A percentile compares a stretch with the other conserved stretches of the same genome.
Evolutionary conservation across 2,888 invertebrate genomes (phyloP).

Genomic region (Amphiduros pacificus): DNA sequence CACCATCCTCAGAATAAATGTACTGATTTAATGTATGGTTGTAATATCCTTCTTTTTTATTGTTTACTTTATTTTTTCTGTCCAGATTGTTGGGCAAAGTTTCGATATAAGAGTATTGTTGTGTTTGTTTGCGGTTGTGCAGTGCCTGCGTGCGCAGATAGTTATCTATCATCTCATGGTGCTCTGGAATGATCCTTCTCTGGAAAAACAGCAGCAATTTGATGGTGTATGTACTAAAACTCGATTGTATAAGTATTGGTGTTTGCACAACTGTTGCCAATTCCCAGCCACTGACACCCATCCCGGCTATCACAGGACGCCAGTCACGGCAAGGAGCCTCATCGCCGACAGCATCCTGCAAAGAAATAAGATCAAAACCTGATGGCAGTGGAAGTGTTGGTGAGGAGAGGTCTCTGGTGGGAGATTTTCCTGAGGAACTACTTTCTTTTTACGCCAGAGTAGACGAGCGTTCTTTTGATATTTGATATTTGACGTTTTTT

Average conservation of each 20-base stretch:
- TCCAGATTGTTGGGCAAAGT: no score
- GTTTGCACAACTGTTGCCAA: constrained; percentile 37
- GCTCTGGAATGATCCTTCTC: constrained; percentile 18
- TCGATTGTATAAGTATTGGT: constrained; percentile 29
- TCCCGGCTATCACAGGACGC: constrained; percentile 43
- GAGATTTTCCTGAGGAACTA: no score
- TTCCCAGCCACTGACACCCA: constrained; percentile 53
- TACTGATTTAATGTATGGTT: background rate
- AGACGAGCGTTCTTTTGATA: no score
- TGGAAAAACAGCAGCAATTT: constrained; percentile 41
- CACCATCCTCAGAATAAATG: background rate
- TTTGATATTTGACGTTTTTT: no score
- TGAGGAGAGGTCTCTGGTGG: no score
- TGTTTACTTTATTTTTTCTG: no score
- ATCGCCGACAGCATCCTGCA: constrained; percentile 11
- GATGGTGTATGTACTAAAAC: constrained; percentile 31
- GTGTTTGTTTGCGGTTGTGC: background rate
- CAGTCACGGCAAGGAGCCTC: constrained; percentile 35
- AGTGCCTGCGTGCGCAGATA: background rate
- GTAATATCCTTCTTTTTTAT: background rate
- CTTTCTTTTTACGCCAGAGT: no score
- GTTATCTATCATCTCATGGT: background rate
- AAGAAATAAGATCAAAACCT: no score
- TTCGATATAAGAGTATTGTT: background rate
- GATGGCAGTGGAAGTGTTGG: no score